Evolutionary conservation across 2,113 vertebrate genomes (phyloP), one percentile per base, ranked within the genome.

Genomic region (Euleptes europaea): DNA sequence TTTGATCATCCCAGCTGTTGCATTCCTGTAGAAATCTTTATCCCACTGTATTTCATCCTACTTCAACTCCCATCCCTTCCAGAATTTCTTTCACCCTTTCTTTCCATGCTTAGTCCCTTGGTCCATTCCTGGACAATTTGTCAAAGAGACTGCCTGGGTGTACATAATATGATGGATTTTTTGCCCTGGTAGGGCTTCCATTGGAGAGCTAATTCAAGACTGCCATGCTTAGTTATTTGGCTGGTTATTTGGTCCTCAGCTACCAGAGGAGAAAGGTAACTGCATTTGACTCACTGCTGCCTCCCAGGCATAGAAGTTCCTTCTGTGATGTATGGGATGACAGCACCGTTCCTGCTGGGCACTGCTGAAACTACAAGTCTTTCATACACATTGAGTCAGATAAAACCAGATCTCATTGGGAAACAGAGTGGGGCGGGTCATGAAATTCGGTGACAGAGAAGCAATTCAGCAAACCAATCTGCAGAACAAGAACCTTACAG

Each of bases 211-310:
- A 84, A 44, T 51, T 42, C 51, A 63, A 84, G 51, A 63, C 66
- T 85, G 54, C 51, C 76, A 79, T 63, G 23, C 51, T 79, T 76
- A 79, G 79, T 85, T 47, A 78, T 85, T 85, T 85, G 47, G 49
- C 67, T 85, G 51, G 66, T 44, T 78, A 85, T 71, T 85, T 79
- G 67, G 65, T 13, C 84, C 31, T 79, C 44, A 19, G 49, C 67
- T 75, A 71, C 66, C 40, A 79, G 65, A 78, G 77, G 38, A 70
- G 35, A 71, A 71, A 70, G 33, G 83, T 66, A 78, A 70, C 65
- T 33, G 73, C 44, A n/a, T 78, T 85, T 79, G 78, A 72, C 66
- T 71, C 66, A 70, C 35, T 23, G 26, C 75, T 78, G 84, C 75
- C 84, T 78, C 40, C 35, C 35, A 70, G 75, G 51, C 63, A 76